Percentiles rank a stretch among this genome's conserved stretches.
Conservation (phyloP, 2,797 vertebrate genomes). For the Tarsius wallacei region DNA sequence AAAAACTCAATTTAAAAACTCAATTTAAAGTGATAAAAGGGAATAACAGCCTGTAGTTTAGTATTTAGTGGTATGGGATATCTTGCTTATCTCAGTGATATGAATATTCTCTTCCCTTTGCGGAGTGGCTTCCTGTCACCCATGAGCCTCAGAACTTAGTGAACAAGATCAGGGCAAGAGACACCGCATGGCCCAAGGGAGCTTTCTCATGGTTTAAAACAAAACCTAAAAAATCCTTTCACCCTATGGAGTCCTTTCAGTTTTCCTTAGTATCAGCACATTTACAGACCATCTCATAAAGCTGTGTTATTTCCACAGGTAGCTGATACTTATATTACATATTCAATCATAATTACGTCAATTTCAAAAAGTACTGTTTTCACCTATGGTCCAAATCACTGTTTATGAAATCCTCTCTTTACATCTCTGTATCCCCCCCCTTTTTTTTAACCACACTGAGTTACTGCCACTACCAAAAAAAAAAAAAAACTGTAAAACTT, state of each 20-base stretch:
- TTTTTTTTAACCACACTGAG: conserved; percentile 28
- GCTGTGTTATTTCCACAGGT: conserved; percentile 19
- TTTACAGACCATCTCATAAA: conserved; percentile 7
- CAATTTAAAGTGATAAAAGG: too few relatives aligned
- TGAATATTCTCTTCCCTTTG: neutral
- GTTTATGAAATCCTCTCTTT: neutral
- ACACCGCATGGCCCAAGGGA: neutral
- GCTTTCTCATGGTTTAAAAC: neutral
- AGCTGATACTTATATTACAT: neutral
- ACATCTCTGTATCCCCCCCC: neutral
- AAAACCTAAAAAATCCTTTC: conserved; percentile 2
- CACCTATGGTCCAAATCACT: neutral
- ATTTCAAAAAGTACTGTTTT: conserved; percentile 49
- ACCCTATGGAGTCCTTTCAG: neutral
- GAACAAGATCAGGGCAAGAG: neutral
- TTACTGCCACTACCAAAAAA: neutral
- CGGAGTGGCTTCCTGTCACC: neutral
- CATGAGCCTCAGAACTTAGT: neutral
- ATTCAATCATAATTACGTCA: neutral
- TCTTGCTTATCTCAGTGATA: neutral
- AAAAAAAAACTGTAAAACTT: neutral
- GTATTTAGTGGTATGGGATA: neutral
- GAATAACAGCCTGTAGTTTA: neutral
- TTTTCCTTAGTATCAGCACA: neutral
- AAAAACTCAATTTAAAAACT: too few relatives aligned